Conservation (phyloP, 2,888 invertebrate species). For the Pemphredon lugubris region DNA sequence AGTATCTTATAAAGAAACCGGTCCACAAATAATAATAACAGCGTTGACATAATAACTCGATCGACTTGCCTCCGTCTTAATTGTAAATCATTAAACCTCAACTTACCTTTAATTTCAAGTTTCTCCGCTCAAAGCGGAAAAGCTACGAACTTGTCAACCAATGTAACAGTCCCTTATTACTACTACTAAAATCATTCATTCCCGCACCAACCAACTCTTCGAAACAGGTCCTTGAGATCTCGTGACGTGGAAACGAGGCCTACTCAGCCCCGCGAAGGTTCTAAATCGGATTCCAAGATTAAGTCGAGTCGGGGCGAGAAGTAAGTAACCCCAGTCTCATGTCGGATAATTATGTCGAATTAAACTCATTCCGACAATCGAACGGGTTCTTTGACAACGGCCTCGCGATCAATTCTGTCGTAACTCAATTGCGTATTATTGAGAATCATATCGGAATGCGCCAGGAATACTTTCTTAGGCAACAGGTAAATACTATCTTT, state of each 20-base stretch:
- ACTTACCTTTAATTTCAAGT: no score
- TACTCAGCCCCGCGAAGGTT: constrained; percentile 31
- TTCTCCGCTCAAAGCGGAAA: no score
- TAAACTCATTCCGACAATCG: not conserved
- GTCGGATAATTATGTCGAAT: not conserved
- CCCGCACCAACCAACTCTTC: not conserved
- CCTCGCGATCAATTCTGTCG: not conserved
- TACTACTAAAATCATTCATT: no score
- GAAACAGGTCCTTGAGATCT: constrained; percentile 12
- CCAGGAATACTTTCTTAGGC: constrained; percentile 16
- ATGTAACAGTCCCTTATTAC: no score
- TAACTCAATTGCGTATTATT: constrained; percentile 9
- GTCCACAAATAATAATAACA: no score
- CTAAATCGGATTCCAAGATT: constrained; percentile 59
- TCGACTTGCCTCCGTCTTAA: no score
- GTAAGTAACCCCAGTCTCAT: constrained; percentile 19
- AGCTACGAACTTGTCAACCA: no score
- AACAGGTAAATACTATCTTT: constrained; percentile 15
- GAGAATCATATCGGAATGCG: constrained; percentile 2
- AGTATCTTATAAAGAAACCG: no score
- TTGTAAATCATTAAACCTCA: no score
- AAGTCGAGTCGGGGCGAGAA: constrained; percentile 21
- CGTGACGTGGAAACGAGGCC: not conserved
- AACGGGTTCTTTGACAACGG: not conserved
- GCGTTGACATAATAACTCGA: no score